Evolutionary conservation across 1,140 invertebrate species (phyloP), one percentile per base, ranked within the genome.

Genomic region (Cheumatopsyche charites): DNA sequence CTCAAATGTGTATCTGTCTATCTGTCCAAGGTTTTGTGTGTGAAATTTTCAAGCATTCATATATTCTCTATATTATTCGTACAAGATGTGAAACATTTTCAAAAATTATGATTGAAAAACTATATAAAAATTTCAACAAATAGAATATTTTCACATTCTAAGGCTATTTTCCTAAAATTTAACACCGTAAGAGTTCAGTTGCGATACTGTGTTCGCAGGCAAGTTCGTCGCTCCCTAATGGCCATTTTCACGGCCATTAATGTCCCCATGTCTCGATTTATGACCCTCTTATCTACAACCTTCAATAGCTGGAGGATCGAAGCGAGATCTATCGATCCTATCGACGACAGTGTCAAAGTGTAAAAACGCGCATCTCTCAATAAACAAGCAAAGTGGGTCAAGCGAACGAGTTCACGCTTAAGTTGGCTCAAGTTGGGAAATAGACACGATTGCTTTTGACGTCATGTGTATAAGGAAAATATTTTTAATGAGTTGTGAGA

Each of bases 181-280:
- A n/a, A n/a, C n/a, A n/a, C n/a, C 17, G 55, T 17, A 15, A 52
- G 21, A 23, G 17, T 26, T 9, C 17, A 58, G 55, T 36, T 23
- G 55, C 19, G 19, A 17, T 58, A 52, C 49, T 58, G 11, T 12
- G 55, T 47, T 47, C 43, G 3, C 4, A 17, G n/a, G 19, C 23
- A 58, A 58, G 17, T 58, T 58, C 55, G 23, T 11, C 55, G 21
- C 29, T 47, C 19, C 36, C 47, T 67, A 47, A 45, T 47, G 63
- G 63, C 63, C n/a, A 25, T 41, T 67, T 47, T 13, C 29, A 49
- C 29, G 42, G 63, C 63, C 43, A 49, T 67, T 67, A 67, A 29
- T 67, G 63, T 67, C 63, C 42, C 42, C 26, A n/a, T 36, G 26
- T 47, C n/a, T 7, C 42, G 63, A 67, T 67, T 67, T 67, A 67